Evolutionary conservation across 2,888 invertebrate genomes (phyloP).

Genomic region (Dynastes hyllus): DNA sequence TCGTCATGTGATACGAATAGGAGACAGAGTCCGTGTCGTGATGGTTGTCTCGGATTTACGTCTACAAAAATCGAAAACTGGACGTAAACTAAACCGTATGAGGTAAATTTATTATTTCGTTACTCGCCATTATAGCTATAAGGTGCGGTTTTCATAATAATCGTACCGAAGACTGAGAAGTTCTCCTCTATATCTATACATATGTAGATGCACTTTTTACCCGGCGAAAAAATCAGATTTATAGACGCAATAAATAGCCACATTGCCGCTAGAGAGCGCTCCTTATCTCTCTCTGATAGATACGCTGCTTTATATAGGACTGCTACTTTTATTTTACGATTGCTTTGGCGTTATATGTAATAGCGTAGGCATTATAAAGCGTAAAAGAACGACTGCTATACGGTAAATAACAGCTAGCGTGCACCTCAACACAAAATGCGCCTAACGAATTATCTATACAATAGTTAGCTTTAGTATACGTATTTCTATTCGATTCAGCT

Average conservation of each 20-base stretch:
- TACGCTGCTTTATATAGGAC: constrained; percentile 13
- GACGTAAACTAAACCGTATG: not conserved
- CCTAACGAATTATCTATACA: no score
- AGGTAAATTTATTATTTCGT: constrained; percentile 1
- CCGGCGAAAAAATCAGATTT: constrained; percentile 60
- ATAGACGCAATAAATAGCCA: constrained; percentile 61
- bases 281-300: constrained; percentile 51
- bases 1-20: no score
- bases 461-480: no score
- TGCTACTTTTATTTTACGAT: constrained; percentile 12
- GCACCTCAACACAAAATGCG: no score
- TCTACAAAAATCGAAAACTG: no score
- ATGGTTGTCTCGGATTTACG: no score
- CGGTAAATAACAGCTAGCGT: no score
- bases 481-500: no score
- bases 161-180: not conserved
- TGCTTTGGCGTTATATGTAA: not conserved
- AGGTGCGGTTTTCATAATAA: constrained; percentile 12
- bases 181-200: not conserved
- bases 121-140: no score
- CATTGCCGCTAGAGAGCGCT: constrained; percentile 56
- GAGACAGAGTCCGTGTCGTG: no score
- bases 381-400: no score
- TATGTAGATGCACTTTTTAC: constrained; percentile 9
- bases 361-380: constrained; percentile 14